Base-by-base conservation (phyloP, 1,140 invertebrate species). In the Drosophila repleta region DNA sequence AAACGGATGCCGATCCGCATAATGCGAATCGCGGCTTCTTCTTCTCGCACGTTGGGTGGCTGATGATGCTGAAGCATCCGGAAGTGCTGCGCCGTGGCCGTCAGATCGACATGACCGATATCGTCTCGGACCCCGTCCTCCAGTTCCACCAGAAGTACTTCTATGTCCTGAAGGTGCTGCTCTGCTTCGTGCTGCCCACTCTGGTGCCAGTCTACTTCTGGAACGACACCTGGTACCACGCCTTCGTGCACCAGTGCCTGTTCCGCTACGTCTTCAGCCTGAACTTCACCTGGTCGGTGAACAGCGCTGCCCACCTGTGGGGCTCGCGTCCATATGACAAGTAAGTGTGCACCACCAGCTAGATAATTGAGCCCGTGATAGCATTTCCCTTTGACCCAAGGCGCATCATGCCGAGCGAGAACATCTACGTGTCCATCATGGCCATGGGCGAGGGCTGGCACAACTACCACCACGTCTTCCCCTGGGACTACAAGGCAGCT, bases 381-480 rank as follows among this genome's bases (percentile, higher is more conserved):
- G 2, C 4, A 43, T 56, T 35, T 45, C 18, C 32, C 7, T 35
- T 46, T 11, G 92, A 32, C 10, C 11, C 10, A 49, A 96, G 96
- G 46, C 92, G 92, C 51, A 94, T 96, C 39, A 94, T 93, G 74
- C 95, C 95, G 18, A 92, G 91, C 8, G 95, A 96, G 91, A 95
- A 95, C 79, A 90, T 92, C 61, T 91, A 92, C 4, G 95, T 96
- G 0, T 93, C 94, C 0, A 67, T 95, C 3, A 73, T 95, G 11
- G 91, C 93, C 2, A 91, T 94, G 71, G 95, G 95, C 0, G 96
- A 96, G 92, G 97, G 97, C 15, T 97, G 96, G 94, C 97, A 98
- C 92, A 98, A 98, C 92, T 98, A 97, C 91, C 97, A 98, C 90
- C 97, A 98, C 90, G 95, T 95, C 0, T 98, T 98, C 91, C 97